phyloP scores from a whole-genome alignment of 2,113 vertebrate genomes.

The Myiozetetes cayanensis region DNA sequence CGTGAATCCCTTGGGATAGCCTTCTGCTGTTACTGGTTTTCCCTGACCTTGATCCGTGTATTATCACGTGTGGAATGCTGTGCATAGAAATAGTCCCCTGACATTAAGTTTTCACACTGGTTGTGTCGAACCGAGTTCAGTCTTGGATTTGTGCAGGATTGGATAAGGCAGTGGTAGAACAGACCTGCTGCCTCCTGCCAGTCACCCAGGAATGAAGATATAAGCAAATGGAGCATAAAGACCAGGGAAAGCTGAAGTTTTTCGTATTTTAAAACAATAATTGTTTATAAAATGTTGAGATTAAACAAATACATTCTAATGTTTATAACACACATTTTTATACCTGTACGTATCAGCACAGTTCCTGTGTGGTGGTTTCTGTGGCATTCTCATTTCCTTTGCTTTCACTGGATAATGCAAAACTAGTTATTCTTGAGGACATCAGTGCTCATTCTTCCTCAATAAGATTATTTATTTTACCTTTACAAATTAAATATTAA shows the following conservation, averaged over 20 bases:
- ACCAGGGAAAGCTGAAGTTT: background rate
- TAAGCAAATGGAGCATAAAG: background rate
- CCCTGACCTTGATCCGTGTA: accelerated
- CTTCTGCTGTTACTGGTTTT: background rate
- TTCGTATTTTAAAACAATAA: background rate
- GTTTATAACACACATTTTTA: background rate
- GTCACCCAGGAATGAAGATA: background rate
- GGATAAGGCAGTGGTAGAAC: accelerated
- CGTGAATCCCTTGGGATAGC: background rate
- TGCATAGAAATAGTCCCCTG: background rate
- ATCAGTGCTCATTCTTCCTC: background rate
- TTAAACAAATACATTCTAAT: background rate
- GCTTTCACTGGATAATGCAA: background rate
- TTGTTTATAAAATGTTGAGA: background rate
- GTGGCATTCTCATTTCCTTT: background rate
- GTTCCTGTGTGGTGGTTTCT: background rate
- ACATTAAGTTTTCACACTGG: background rate
- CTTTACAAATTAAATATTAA: background rate
- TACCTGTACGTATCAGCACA: background rate
- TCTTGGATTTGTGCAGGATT: background rate
- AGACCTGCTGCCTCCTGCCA: background rate
- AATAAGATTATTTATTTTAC: background rate
- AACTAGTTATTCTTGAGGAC: background rate
- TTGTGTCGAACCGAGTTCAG: background rate
- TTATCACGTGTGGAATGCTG: background rate